Evolutionary conservation across 37 sponge, comb jelly and placozoan species (phyloP).

Genomic region (Mnemiopsis leidyi): DNA sequence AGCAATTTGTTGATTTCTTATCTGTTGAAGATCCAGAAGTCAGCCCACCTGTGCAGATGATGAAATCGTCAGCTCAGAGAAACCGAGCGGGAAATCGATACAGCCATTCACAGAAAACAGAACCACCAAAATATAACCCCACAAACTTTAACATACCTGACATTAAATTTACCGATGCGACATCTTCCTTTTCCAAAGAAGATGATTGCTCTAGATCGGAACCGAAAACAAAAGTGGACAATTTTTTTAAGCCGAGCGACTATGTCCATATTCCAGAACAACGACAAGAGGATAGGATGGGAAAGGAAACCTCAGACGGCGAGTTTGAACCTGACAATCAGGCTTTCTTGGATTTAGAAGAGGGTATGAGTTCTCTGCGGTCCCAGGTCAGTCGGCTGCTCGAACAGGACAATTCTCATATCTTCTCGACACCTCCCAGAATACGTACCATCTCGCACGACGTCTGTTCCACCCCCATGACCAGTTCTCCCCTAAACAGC

Average conservation of each 20-base stretch:
- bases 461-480: neutral
- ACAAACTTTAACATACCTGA: too few species aligned
- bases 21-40: neutral
- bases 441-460: neutral
- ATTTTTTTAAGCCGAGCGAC: neutral
- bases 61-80: neutral
- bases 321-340: neutral
- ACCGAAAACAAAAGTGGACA: neutral
- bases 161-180: too few species aligned
- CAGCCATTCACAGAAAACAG: neutral
- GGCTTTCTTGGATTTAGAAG: neutral
- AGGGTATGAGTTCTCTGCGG: slow-evolving; percentile 5
- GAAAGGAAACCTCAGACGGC: neutral
- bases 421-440: neutral
- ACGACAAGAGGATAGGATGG: too few species aligned
- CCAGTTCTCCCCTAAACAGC: slow-evolving; percentile 15
- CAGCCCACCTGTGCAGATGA: neutral
- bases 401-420: neutral
- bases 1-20: neutral
- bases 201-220: too few species aligned
- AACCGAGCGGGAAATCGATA: neutral
- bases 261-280: neutral
- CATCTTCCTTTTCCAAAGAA: too few species aligned
- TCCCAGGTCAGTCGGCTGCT: neutral
- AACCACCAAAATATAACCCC: too few species aligned